Percentiles rank a stretch among this genome's conserved stretches.
Evolutionary conservation across 2,888 invertebrate species (phyloP).

Genomic region (Pasiphila rectangulata): DNA sequence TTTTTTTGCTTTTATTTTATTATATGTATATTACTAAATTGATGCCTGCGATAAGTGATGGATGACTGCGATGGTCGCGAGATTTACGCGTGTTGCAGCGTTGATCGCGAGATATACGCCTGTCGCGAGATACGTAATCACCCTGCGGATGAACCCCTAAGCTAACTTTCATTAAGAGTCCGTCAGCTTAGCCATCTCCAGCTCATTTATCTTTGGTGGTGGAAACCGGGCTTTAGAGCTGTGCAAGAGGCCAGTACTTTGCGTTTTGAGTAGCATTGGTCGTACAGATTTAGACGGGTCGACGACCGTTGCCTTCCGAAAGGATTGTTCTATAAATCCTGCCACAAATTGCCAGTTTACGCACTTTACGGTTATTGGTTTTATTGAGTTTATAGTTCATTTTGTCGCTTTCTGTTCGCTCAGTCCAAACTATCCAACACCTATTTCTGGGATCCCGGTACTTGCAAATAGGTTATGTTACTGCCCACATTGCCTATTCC

Average conservation of each 20-base stretch:
- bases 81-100: too few species aligned
- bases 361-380: constrained; percentile 58
- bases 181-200: too few species aligned
- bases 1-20: too few species aligned
- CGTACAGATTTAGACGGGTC: constrained; percentile 40
- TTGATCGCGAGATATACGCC: too few species aligned
- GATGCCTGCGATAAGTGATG: too few species aligned
- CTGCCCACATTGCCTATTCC: neutral
- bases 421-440: constrained; percentile 43
- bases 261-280: constrained; percentile 39
- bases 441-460: constrained; percentile 37
- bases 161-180: too few species aligned
- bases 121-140: too few species aligned
- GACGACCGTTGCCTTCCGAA: constrained; percentile 49
- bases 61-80: too few species aligned
- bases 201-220: too few species aligned
- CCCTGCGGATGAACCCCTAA: too few species aligned
- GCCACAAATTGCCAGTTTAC: constrained; percentile 54
- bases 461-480: constrained; percentile 31
- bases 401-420: constrained; percentile 53
- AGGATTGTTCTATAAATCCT: constrained; percentile 57
- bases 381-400: constrained; percentile 58
- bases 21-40: too few species aligned
- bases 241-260: constrained; percentile 38
- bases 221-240: constrained; percentile 19